Base-by-base conservation (phyloP, 2,113 vertebrate species). In the Pogonocichla stellata region DNA sequence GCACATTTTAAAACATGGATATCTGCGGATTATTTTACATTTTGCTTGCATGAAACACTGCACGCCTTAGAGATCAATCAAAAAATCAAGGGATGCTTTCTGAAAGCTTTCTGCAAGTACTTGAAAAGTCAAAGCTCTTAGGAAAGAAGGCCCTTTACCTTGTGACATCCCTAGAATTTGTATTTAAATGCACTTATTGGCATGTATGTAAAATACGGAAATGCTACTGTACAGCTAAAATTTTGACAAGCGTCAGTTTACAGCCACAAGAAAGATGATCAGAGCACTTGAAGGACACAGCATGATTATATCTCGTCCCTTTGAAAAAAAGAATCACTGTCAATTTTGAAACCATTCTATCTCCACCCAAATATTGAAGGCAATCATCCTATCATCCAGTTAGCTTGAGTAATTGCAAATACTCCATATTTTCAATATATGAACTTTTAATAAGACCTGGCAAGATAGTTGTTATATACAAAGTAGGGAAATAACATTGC, bases 61-160 rank as follows among this genome's bases (percentile, higher is more conserved):
- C 78, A 81, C 56, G 42, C 29, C 42, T 62, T 5, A 74, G 47
- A 96, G 60, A 95, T 92, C 66, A 93, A 82, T 88, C 71, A 92
- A 60, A 77, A 57, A 53, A 95, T 91, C 60, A 86, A 87, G 24
- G 29, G 80, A 84, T 9, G 3, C 42, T 92, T 90, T 94, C 80
- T 66, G 79, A 89, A 72, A 88, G 38, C 88, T 82, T 85, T 42
- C 80, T 73, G 33, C 70, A 91, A 65, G 45, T 74, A 87, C 84
- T 81, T 54, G 50, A 54, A 86, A 94, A 96, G 84, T 77, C 84
- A 79, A 92, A 91, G 22, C 65, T 65, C 70, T 79, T 86, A 91
- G 91, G 70, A 83, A 86, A 88, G 93, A 95, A 64, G 24, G 43
- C 17, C 82, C 42, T 88, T 93, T 85, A 64, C 54, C 28, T 88